Evolutionary conservation across 2,888 invertebrate species (phyloP), one percentile per base, ranked within the genome.

Genomic region (Dasypogon diadema): DNA sequence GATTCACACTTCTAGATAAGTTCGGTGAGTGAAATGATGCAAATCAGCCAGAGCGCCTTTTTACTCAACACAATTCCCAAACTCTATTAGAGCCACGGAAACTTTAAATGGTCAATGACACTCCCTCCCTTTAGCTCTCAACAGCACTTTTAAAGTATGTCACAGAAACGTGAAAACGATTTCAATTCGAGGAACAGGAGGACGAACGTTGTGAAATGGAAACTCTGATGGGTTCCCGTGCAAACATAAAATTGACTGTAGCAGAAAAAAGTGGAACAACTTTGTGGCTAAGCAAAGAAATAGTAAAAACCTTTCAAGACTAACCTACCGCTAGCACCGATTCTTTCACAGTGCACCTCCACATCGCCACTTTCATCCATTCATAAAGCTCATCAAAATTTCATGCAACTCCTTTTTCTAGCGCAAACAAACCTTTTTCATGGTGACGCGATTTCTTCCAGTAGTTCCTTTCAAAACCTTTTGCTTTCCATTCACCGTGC

Each of bases 51-150:
- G n/a, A n/a, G n/a, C n/a, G n/a, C n/a, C n/a, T n/a, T n/a, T n/a
- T n/a, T n/a, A n/a, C n/a, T n/a, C n/a, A n/a, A n/a, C n/a, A n/a
- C n/a, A n/a, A n/a, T n/a, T n/a, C n/a, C n/a, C n/a, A n/a, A n/a
- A n/a, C n/a, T n/a, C n/a, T n/a, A n/a, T n/a, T n/a, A n/a, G n/a
- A n/a, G n/a, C n/a, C n/a, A n/a, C n/a, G n/a, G n/a, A n/a, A 55
- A 26, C 70, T 70, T 70, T 70, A 70, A 70, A 54, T 70, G 70
- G 70, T 54, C 70, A 54, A 54, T 70, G 70, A 70, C 70, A 54
- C 54, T 54, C 8, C 54, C 10, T 51, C 14, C n/a, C n/a, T n/a
- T n/a, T n/a, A n/a, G n/a, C n/a, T 48, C 54, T 54, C 70, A 26
- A 51, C 18, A 26, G 2, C 4, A 14, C n/a, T 6, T 30, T n/a